phyloP scores from a whole-genome alignment of 2,113 vertebrate genomes.

The Salvelinus fontinalis region DNA sequence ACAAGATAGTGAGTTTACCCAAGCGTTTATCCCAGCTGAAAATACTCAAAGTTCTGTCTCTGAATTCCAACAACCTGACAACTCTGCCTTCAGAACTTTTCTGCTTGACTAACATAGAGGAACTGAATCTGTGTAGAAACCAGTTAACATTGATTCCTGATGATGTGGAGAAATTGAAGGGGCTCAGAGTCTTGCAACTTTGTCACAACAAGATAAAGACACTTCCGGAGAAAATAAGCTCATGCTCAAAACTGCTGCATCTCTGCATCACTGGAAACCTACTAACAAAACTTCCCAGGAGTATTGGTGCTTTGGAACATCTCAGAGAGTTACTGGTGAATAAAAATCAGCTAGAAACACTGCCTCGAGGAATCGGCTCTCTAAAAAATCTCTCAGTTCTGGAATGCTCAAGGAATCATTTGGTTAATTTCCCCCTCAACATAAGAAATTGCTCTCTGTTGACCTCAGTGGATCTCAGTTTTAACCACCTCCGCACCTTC shows the following conservation, averaged over 20 bases:
- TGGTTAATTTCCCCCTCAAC: constrained; percentile 61
- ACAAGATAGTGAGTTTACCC: constrained; percentile 63
- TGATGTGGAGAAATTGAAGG: constrained; percentile 49
- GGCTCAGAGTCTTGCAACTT: constrained; percentile 62
- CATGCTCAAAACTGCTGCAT: constrained; percentile 49
- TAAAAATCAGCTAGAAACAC: constrained; percentile 54
- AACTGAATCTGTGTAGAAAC: constrained; percentile 58
- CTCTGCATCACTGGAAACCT: constrained; percentile 58
- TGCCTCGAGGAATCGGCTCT: constrained; percentile 54
- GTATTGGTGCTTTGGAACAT: constrained; percentile 56
- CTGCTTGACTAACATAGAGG: constrained; percentile 53
- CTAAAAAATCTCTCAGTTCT: constrained; percentile 43
- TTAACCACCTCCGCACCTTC: constrained; percentile 59
- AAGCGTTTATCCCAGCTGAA: constrained; percentile 61
- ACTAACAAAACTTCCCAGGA: constrained; percentile 55
- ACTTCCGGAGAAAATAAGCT: constrained; percentile 57
- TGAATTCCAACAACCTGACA: constrained; percentile 63
- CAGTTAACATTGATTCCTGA: constrained; percentile 47
- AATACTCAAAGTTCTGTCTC: constrained; percentile 49
- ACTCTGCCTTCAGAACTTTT: constrained; percentile 69
- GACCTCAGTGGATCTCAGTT: constrained; percentile 43
- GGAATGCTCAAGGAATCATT: constrained; percentile 59
- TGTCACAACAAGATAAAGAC: constrained; percentile 63
- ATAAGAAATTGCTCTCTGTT: constrained; percentile 62
- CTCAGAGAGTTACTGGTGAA: constrained; percentile 60